phyloP scores from a whole-genome alignment of 2,797 vertebrate species.

The Neomorphus geoffroyi region DNA sequence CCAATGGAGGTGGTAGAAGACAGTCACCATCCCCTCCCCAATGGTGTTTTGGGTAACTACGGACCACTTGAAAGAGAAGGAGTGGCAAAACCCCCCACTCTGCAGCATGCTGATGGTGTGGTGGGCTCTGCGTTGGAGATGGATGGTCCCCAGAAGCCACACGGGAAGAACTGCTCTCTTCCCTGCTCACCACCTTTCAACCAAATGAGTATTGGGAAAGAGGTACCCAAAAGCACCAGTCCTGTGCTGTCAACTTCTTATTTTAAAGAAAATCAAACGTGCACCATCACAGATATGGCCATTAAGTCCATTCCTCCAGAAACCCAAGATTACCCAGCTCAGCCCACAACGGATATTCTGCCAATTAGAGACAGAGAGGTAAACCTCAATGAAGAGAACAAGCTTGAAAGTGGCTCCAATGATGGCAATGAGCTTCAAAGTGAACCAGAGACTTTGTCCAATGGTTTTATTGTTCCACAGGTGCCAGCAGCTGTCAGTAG shows the following conservation, averaged over 20 bases:
- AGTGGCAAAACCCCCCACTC: neutral
- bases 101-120: neutral
- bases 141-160: neutral
- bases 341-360: constrained; percentile 30
- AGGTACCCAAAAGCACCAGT: neutral
- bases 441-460: neutral
- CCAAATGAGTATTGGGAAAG: neutral
- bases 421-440: neutral
- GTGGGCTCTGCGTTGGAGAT: neutral
- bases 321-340: constrained; percentile 54
- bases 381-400: neutral
- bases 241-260: constrained; percentile 41
- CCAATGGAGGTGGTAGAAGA: rapidly evolving
- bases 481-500: neutral
- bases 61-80: neutral
- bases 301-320: constrained; percentile 3
- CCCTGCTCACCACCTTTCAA: neutral
- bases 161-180: neutral
- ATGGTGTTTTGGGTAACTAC: neutral
- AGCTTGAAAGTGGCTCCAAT: neutral
- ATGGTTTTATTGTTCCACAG: neutral
- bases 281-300: neutral
- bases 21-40: rapidly evolving
- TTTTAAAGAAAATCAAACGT: constrained; percentile 27
- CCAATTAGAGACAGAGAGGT: neutral